Base-by-base conservation (phyloP, 2,888 invertebrate species). In the Nemapogon koenigi region DNA sequence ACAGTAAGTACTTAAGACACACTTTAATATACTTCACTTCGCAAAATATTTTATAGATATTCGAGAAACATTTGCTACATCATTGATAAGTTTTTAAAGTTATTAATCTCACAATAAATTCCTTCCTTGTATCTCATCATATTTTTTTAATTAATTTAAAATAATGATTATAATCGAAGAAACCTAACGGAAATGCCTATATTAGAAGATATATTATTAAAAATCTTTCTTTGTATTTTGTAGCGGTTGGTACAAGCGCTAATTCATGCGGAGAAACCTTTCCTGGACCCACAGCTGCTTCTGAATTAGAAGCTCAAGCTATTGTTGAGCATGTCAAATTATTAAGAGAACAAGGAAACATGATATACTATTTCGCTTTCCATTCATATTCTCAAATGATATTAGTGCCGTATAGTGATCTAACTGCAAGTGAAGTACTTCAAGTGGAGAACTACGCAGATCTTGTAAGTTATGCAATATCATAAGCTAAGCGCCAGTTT, bases 311-410 rank as follows among this genome's bases (percentile, higher is more conserved):
- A 53, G 64, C 80, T 0, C 55, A 55, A 37, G 64, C 71, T 1
- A 53, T 79, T 17, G 47, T 57, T 1, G 51, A 51, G 17, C 69
- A 69, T 51, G 63, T 80, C 1, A 38, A 49, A 1, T 49, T 42
- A 2, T 39, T 68, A 16, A 57, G 57, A 22, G 39, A 36, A 1
- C 43, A 48, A 11, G 53, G 59, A 14, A 57, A 62, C 30, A 27
- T 71, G 22, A 49, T 71, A 13, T 69, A 78, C 40, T 83, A 82
- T 49, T 55, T 83, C 14, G 72, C 81, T 1, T 68, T 83, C 50
- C 83, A 84, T 53, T 81, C 82, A 2, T 83, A 73, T 49, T 78
- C 81, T 1, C 83, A 83, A 48, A 63, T 69, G 60, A 59, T 79
- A 19, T 47, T 81, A 33, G 55, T 79, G 15, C 78, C 81, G 0